These are phyloP conservation scores for Conger conger DNA, from an alignment of 2,113 vertebrate genomes.

Conservation along the genomic window DNA sequence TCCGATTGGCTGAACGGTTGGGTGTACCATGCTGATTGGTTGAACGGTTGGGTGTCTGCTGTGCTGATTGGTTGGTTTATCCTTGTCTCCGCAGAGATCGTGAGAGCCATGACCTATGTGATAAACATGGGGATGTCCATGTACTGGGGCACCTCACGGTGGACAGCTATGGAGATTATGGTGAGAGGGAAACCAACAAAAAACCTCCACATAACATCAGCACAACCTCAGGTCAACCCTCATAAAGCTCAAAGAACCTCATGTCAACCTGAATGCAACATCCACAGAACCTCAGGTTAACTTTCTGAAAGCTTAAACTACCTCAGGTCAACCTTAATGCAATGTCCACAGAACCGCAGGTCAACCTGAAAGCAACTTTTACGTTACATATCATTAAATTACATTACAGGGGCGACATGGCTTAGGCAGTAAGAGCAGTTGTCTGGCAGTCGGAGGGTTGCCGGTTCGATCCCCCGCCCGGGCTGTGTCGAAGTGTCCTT, in stretches of 20 bases:
- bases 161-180: conserved; percentile 98
- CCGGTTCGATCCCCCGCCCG: too few species aligned
- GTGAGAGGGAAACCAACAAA: conserved; percentile 58
- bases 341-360: background rate
- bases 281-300: background rate
- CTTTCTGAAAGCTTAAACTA: background rate
- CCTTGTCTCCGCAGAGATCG: conserved; percentile 78
- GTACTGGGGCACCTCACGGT: conserved; percentile 97
- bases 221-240: too few species aligned
- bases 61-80: background rate
- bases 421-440: too few species aligned
- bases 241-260: too few species aligned
- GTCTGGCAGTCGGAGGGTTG: too few species aligned
- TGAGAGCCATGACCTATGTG: conserved; percentile 91
- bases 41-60: background rate
- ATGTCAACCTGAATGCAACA: background rate
- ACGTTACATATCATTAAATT: too few species aligned
- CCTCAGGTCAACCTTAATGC: too few species aligned
- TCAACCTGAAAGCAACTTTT: background rate
- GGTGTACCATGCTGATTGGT: too few species aligned
- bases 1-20: background rate
- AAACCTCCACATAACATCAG: background rate
- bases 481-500: too few species aligned
- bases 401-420: too few species aligned
- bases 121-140: conserved; percentile 97